Percentiles rank a stretch among this genome's conserved stretches.
phyloP scores from a whole-genome alignment of 2,113 vertebrate genomes.

The Pongo pygmaeus region DNA sequence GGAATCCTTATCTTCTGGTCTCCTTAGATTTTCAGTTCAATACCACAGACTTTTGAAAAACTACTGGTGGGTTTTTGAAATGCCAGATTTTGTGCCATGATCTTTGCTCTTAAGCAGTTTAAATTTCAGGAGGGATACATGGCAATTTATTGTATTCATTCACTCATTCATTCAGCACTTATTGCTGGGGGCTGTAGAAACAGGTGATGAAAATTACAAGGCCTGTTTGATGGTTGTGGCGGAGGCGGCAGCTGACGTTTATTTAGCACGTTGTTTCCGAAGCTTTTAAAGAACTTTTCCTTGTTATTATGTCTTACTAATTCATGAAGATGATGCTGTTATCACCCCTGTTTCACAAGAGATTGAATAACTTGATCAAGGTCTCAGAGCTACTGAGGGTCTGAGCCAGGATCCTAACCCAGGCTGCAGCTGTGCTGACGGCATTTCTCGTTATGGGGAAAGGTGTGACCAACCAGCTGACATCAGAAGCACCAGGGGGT shows the following conservation, averaged over 20 bases:
- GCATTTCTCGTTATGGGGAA: not conserved
- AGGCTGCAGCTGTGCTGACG: rapidly evolving
- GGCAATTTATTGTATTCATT: not conserved
- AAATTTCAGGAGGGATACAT: not conserved
- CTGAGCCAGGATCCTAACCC: not conserved
- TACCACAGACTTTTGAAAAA: not conserved
- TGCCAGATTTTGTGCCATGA: rapidly evolving
- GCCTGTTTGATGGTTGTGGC: rapidly evolving
- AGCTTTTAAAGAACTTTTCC: not conserved
- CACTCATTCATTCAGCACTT: not conserved
- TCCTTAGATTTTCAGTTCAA: not conserved
- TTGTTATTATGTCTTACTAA: not conserved
- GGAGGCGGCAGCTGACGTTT: rapidly evolving
- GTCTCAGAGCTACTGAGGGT: not conserved
- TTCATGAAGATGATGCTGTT: not conserved
- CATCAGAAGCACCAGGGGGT: not conserved
- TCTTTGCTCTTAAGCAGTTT: too few relatives aligned
- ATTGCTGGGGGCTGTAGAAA: too few relatives aligned
- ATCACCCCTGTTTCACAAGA: not conserved
- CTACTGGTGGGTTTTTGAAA: too few relatives aligned
- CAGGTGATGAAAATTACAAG: not conserved
- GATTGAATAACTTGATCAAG: not conserved
- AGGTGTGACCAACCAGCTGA: rapidly evolving
- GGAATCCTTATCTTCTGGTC: not conserved
- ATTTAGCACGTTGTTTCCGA: not conserved